Conservation (phyloP, 2,797 vertebrate species). For the Ficedula albicollis region DNA sequence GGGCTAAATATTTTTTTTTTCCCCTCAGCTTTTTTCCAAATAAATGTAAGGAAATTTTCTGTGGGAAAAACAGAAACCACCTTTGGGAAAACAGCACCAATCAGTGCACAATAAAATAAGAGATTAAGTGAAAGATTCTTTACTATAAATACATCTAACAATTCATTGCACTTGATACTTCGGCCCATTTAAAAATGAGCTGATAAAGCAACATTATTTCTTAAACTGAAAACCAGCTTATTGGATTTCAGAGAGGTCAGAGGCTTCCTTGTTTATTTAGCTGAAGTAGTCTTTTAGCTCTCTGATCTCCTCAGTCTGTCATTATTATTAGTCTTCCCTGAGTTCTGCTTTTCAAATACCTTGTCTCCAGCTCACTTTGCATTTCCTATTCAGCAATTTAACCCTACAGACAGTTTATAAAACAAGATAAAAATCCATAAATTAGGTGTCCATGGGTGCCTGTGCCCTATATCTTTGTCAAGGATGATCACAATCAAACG, state of each 20-base stretch:
- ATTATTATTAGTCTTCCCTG: conserved; percentile 38
- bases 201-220: conserved; percentile 15
- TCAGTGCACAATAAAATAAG: neutral
- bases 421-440: conserved; percentile 69
- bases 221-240: neutral
- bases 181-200: neutral
- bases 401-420: conserved; percentile 58
- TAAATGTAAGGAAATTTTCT: neutral
- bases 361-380: conserved; percentile 44
- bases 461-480: conserved; percentile 71
- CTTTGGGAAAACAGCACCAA: neutral
- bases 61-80: neutral
- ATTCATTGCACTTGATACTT: neutral
- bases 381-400: conserved; percentile 62
- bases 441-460: conserved; percentile 50
- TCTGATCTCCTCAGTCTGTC: conserved; percentile 40
- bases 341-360: conserved; percentile 52
- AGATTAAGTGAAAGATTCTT: neutral
- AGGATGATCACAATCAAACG: conserved; percentile 65
- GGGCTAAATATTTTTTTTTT: neutral
- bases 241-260: conserved; percentile 42
- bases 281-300: conserved; percentile 15
- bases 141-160: neutral
- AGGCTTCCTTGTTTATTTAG: conserved; percentile 48
- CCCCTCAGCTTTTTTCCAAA: neutral